Base-by-base conservation (phyloP, 37 sponge, comb jelly and placozoan genomes). In the Spongia lamella region DNA sequence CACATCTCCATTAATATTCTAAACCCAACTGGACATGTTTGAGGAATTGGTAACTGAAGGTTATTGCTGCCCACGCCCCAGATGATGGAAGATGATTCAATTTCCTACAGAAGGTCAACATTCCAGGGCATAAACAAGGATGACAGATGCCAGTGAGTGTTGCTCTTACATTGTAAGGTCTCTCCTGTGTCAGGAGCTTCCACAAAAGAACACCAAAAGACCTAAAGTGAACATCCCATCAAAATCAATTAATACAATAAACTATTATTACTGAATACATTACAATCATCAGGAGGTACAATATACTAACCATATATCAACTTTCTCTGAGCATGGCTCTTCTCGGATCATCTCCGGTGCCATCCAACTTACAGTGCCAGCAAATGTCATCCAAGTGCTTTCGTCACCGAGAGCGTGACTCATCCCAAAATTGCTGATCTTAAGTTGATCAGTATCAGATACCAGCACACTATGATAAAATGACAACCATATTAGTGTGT, bases 281-380 rank as follows among this genome's bases (percentile, higher is more conserved):
- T n/a, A n/a, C n/a, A n/a, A n/a, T n/a, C n/a, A n/a, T n/a, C n/a
- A n/a, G n/a, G n/a, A n/a, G n/a, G n/a, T n/a, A n/a, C n/a, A n/a
- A n/a, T n/a, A n/a, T n/a, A n/a, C n/a, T n/a, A n/a, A n/a, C n/a
- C n/a, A n/a, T n/a, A n/a, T n/a, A n/a, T n/a, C n/a, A n/a, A 92
- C 93, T 69, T 90, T 90, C 63, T 92, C 90, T 6, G 86, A 89
- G 83, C 86, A 89, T 14, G 75, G 83, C 40, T 92, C 86, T 27
- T 75, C 77, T 21, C 93, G 51, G 7, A 92, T 85, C 25, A 92
- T 37, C 87, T 92, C 93, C 0, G 93, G 93, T 7, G 93, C 85
- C 93, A 92, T 92, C 93, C 93, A 92, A 7, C 81, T 86, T n/a
- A 85, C 91, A 17, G 91, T 92, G 21, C 93, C 93, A 21, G 75